Conservation (phyloP, 2,113 vertebrate genomes). For the Talpa occidentalis region DNA sequence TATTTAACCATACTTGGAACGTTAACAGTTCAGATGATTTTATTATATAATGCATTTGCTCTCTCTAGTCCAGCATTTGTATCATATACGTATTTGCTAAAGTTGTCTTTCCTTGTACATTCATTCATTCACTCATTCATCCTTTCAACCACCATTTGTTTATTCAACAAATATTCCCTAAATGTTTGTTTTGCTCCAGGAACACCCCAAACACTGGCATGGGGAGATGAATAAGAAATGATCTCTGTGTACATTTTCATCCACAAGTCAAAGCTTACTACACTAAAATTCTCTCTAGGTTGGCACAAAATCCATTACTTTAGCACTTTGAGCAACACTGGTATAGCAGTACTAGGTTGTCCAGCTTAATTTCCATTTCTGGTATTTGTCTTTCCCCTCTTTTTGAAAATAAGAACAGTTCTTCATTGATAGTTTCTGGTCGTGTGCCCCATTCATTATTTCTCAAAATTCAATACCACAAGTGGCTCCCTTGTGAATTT, state of each 20-base stretch:
- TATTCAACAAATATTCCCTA: slow-evolving; percentile 47
- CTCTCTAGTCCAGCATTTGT: background rate
- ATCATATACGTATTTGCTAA: background rate
- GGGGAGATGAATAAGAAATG: slow-evolving; percentile 29
- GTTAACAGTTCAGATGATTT: slow-evolving; percentile 43
- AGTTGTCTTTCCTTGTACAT: background rate
- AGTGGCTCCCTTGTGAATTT: background rate
- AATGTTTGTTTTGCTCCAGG: slow-evolving; percentile 12
- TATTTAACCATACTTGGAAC: background rate
- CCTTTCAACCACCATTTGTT: slow-evolving; percentile 19
- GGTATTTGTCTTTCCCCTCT: slow-evolving; percentile 9
- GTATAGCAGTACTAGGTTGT: background rate
- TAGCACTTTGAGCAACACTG: background rate
- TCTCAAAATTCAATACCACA: slow-evolving; percentile 20
- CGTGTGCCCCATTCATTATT: background rate
- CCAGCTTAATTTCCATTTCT: slow-evolving; percentile 30
- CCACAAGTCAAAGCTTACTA: background rate
- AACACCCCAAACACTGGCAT: slow-evolving; percentile 21
- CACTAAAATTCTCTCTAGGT: slow-evolving; percentile 21
- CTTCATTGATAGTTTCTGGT: slow-evolving; percentile 47
- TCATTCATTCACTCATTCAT: slow-evolving; percentile 23
- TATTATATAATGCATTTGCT: slow-evolving; percentile 5
- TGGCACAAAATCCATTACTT: slow-evolving; percentile 23
- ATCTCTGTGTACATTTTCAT: background rate
- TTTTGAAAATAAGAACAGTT: slow-evolving; percentile 40